Base-by-base conservation (phyloP, 2,888 invertebrate genomes). In the Polylopha cassiicola region DNA sequence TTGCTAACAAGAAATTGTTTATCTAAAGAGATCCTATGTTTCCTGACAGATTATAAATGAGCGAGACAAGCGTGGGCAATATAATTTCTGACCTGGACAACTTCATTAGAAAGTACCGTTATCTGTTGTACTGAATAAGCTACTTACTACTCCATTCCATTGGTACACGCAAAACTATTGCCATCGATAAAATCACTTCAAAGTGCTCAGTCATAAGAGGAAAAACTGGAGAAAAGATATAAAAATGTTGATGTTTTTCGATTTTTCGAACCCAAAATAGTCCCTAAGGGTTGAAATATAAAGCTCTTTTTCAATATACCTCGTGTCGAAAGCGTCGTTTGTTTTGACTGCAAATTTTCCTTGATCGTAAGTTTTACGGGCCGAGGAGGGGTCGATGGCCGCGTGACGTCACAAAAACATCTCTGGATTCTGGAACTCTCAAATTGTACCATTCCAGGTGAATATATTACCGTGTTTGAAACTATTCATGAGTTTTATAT, bases 261-360 rank as follows among this genome's bases (percentile, higher is more conserved):
- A 30, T 24, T 31, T 20, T 24, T 6, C 3, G 16, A 13, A 21
- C 3, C 9, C 4, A 30, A 11, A 18, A 18, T 15, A 13, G 22
- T 9, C 6, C 5, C 22, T 41, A 41, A 33, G 36, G 14, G 5
- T 21, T 4, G 13, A 15, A 36, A 11, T 11, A 3, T 29, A 41
- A 20, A 41, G 41, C 7, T 24, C 8, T 3, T 20, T 34, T 29
- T 39, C 5, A 34, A 11, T 18, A 10, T 8, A 11, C 28, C 17
- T 13, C 11, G 14, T 37, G 31, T 32, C 29, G n/a, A 16, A 16
- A 41, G 21, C 36, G 26, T 36, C 51, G 64, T 68, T 74, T 79
- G 75, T 77, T 80, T 76, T 78, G 78, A 68, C 72, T 76, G 81
- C 73, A 65, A 79, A 77, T 72, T 68, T n/a, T 73, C 57, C 61